phyloP scores from a whole-genome alignment of 2,888 invertebrate species.

The Nesidiocoris tenuis region DNA sequence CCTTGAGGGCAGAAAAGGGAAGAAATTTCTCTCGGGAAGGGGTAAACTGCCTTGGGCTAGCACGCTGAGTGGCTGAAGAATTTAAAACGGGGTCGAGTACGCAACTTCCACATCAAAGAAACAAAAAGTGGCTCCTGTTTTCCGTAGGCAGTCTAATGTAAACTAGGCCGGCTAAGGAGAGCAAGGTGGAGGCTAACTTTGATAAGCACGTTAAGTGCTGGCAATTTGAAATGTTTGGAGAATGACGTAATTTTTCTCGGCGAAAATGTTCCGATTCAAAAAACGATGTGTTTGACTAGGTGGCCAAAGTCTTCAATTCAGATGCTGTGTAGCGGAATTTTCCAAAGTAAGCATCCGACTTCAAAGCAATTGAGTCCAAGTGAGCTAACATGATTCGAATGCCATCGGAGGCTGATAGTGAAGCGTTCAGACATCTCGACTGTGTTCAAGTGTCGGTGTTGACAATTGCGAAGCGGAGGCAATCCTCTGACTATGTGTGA shows the following conservation, averaged over 20 bases:
- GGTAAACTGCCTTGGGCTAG: background rate
- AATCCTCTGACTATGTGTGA: background rate
- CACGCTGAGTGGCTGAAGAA: background rate
- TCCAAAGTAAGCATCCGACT: too few species aligned
- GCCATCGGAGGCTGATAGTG: too few species aligned
- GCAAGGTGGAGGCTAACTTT: background rate
- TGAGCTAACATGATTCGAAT: too few species aligned
- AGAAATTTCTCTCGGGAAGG: background rate
- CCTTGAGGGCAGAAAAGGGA: background rate
- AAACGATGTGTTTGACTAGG: too few species aligned
- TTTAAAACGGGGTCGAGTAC: background rate
- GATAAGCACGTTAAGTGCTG: background rate
- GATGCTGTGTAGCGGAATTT: too few species aligned
- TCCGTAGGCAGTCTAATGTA: background rate
- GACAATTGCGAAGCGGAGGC: too few species aligned
- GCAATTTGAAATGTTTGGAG: background rate
- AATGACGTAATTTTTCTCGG: too few species aligned
- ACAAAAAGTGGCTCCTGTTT: background rate
- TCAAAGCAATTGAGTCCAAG: too few species aligned
- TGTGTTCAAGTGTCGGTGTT: background rate
- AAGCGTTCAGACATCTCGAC: too few species aligned
- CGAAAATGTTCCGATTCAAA: too few species aligned
- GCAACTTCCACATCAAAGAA: background rate
- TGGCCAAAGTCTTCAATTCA: too few species aligned
- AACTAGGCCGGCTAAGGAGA: background rate